Evolutionary conservation across 2,888 invertebrate genomes (phyloP).

Genomic region (Cordilura impudica): DNA sequence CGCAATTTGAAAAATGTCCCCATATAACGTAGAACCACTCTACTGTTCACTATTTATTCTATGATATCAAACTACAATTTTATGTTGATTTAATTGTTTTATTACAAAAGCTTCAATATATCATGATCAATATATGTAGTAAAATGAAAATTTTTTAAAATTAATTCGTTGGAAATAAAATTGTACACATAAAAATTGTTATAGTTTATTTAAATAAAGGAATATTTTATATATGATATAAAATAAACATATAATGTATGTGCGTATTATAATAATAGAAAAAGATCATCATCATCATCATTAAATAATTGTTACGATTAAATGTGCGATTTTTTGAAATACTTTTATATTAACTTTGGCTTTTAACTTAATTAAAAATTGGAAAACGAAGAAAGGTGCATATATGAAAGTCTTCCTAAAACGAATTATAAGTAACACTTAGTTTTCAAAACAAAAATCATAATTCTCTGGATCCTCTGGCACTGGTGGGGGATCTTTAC

Average conservation of each 20-base stretch:
- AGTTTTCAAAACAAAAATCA: slow-evolving; percentile 82
- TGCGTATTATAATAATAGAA: neutral
- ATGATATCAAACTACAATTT: no score
- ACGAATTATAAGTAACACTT: slow-evolving; percentile 46
- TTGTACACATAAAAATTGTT: slow-evolving; percentile 40
- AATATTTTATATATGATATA: slow-evolving; percentile 13
- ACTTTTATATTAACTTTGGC: slow-evolving; percentile 52
- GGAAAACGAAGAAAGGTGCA: slow-evolving; percentile 2
- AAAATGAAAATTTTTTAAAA: slow-evolving; percentile 31
- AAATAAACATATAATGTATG: slow-evolving; percentile 1
- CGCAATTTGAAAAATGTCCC: no score
- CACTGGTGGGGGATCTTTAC: slow-evolving; percentile 93
- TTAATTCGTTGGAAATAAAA: slow-evolving; percentile 51
- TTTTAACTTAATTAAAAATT: slow-evolving; percentile 6
- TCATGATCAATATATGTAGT: neutral
- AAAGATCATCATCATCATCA: neutral
- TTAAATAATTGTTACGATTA: neutral
- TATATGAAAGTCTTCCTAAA: neutral
- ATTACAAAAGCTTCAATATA: neutral
- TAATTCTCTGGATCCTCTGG: slow-evolving; percentile 96
- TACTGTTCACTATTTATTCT: no score
- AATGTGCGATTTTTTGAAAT: slow-evolving; percentile 40
- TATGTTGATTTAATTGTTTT: no score
- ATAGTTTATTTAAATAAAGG: neutral
- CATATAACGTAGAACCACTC: no score